Base-by-base conservation (phyloP, 30 jellyfish, hydroid and myxozoan genomes). In the Aurelia coerulea region DNA sequence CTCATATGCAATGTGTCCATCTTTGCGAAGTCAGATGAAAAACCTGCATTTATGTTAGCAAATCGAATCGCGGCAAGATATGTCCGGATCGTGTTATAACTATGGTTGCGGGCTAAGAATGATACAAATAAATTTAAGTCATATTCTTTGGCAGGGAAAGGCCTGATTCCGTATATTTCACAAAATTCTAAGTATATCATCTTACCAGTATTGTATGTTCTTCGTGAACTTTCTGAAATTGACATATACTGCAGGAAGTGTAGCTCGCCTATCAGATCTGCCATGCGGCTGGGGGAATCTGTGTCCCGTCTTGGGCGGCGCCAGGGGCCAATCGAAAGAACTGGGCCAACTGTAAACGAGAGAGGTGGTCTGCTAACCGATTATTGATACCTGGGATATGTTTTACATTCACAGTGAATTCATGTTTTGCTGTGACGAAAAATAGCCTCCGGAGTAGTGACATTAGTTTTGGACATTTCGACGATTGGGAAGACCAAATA, bases 251-350 rank as follows among this genome's bases (percentile, higher is more conserved):
- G 46, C 46, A 37, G 46, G 46, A 37, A 37, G 46, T 37, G 46
- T 37, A 72, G 82, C 35, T 72, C 82, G 7, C 64, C 70, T 41
- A 2, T 50, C 10, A 72, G 42, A 50, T 12, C n/a, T 39, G 23
- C 82, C 64, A 35, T 12, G 68, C 66, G n/a, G 33, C 64, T 3
- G 82, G 82, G 4, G 82, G 82, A 15, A 72, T 72, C 66, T 39
- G 66, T 3, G 82, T 72, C 4, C 5, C 4, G 46, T 2, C 46
- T 37, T 37, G 46, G 46, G 46, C 46, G 46, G 46, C 46, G 46
- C 46, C 46, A 37, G 46, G 46, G 46, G 46, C 46, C 46, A 37
- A 37, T 37, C 46, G 46, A 37, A 37, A 37, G 46, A 37, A 37
- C 46, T 37, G 46, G 46, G 46, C 46, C 46, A 37, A 37, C 46